Percentiles rank a stretch among this genome's conserved stretches.
These are phyloP conservation scores for Drosophila lini DNA, from an alignment of 1,140 invertebrate species.

Conservation along the genomic window DNA sequence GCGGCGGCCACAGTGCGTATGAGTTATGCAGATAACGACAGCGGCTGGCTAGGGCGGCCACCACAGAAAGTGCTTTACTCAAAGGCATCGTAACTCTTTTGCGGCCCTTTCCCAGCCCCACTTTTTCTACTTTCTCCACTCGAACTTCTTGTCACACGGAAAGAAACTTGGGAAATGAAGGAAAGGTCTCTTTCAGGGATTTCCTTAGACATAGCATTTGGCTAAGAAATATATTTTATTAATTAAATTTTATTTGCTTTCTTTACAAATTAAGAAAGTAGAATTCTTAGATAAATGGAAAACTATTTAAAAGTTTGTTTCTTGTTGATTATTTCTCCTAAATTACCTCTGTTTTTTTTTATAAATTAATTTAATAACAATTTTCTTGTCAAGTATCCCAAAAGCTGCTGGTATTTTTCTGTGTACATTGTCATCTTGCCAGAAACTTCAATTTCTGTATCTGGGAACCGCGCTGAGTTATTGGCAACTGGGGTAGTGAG, in stretches of 20 bases:
- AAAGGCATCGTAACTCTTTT: constrained; percentile 66
- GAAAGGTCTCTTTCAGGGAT: too few relatives aligned
- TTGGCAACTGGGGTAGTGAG: constrained; percentile 46
- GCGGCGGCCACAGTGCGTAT: constrained; percentile 62
- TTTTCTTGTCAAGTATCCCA: neutral
- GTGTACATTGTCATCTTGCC: neutral
- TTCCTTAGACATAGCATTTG: neutral
- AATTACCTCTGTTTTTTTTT: neutral
- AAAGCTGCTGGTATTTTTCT: neutral
- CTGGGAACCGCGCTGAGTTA: constrained; percentile 35
- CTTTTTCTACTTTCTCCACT: constrained; percentile 5
- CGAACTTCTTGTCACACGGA: constrained; percentile 13
- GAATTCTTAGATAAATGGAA: too few relatives aligned
- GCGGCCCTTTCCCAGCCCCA: constrained; percentile 10
- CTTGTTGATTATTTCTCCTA: too few relatives aligned
- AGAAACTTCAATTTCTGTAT: constrained; percentile 42
- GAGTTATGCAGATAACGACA: constrained; percentile 71
- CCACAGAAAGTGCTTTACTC: constrained; percentile 67
- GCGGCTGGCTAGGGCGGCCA: constrained; percentile 34
- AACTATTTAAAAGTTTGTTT: neutral
- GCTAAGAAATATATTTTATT: neutral
- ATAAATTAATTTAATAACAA: neutral
- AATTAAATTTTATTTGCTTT: neutral
- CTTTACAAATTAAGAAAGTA: neutral
- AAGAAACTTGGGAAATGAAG: neutral